Base-by-base conservation (phyloP, 2,888 invertebrate species). In the Orthosia cruda region DNA sequence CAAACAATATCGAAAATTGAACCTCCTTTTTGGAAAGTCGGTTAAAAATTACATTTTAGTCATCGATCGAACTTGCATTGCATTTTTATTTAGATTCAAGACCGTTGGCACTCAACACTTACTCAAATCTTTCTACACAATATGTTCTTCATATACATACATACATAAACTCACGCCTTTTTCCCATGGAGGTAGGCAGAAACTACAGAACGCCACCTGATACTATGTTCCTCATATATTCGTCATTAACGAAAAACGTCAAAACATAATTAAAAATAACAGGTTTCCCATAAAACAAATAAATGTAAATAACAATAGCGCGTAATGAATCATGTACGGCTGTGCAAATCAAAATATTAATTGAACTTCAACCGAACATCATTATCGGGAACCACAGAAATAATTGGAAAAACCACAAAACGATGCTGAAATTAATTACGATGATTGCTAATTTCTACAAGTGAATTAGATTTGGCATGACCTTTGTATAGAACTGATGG, bases 391-490 rank as follows among this genome's bases (percentile, higher is more conserved):
- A 65, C 65, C 71, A 47, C 62, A 50, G 32, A 58, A 68, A 52
- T 81, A 78, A 81, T 81, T 81, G 81, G 54, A 81, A 74, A 69
- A 62, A 69, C 78, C 81, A 4, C 81, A 71, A 66, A 63, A 58
- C 32, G 32, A 57, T 18, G 26, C 26, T 58, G n/a, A 61, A 32
- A 55, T 68, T 50, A 65, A 55, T 65, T 50, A 50, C 75, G 23
- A 52, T 23, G 49, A 54, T 50, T 64, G 18, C 9, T 62, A 61
- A 40, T 68, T 71, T 58, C 9, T 64, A 23, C 32, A 52, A 76
- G 71, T 63, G 16, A 45, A 70, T 49, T 52, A n/a, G 13, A 13
- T 40, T 54, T 32, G 47, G 47, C n/a, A n/a, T 12, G 3, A 20
- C 18, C 16, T 5, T 54, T 45, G 26, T 57, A 3, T 20, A 4